These are phyloP conservation scores for Lagopus leucura DNA, from an alignment of 2,113 vertebrate genomes.

Conservation along the genomic window DNA sequence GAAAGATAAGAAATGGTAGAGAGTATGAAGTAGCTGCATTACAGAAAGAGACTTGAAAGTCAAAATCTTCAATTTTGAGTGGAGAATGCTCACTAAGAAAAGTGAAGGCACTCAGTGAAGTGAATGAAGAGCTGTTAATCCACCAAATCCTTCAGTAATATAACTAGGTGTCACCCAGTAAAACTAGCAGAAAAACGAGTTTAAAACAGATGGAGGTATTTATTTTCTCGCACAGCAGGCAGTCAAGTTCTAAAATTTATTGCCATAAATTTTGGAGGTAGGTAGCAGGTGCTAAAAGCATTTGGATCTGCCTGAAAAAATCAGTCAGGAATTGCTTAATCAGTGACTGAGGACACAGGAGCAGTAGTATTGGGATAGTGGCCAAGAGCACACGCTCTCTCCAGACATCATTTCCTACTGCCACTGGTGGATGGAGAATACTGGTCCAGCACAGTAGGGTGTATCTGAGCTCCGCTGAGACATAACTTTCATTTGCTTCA, in stretches of 20 bases:
- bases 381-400: neutral
- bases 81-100: neutral
- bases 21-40: neutral
- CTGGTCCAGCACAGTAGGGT: neutral
- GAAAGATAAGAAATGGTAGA: neutral
- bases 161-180: neutral
- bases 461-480: neutral
- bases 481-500: neutral
- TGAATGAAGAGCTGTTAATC: neutral
- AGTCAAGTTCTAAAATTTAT: neutral
- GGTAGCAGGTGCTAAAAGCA: neutral
- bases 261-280: neutral
- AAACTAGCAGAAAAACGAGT: neutral
- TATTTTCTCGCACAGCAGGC: neutral
- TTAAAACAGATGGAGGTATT: neutral
- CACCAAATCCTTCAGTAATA: neutral
- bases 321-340: neutral
- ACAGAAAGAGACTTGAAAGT: neutral
- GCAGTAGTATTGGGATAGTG: neutral
- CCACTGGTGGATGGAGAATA: neutral
- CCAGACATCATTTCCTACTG: neutral
- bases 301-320: neutral
- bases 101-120: neutral
- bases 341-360: rapidly evolving
- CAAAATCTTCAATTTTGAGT: neutral